Evolutionary conservation across 1,140 invertebrate species (phyloP).

Genomic region (Philopotamus ludificatus): DNA sequence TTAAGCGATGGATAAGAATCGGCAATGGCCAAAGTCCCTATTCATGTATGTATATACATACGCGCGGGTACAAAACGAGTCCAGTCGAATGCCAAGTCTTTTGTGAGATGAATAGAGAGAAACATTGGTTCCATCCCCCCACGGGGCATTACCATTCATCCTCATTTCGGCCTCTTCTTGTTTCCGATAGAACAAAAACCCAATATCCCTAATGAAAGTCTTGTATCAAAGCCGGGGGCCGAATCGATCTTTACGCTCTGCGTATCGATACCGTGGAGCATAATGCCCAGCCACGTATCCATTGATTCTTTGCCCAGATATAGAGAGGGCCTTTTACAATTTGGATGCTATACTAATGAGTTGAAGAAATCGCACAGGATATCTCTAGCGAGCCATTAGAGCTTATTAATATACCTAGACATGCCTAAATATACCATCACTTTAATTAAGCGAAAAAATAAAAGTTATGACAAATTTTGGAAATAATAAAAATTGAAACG

Average conservation of each 20-base stretch:
- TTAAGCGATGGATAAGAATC: conserved; percentile 32
- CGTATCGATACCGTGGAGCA: conserved; percentile 21
- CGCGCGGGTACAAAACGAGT: conserved; percentile 16
- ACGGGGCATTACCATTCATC: conserved; percentile 19
- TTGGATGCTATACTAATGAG: conserved; percentile 22
- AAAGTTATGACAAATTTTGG: no score
- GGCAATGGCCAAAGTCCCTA: conserved; percentile 17
- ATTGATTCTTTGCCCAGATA: conserved; percentile 23
- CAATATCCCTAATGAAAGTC: conserved; percentile 42
- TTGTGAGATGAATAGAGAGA: conserved; percentile 20
- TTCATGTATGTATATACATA: conserved; percentile 10
- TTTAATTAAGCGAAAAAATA: no score
- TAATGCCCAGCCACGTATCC: conserved; percentile 16
- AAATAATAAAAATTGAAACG: no score
- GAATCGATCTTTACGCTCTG: conserved; percentile 34
- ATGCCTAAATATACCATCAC: no score
- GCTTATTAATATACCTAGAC: no score
- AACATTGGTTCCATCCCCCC: conserved; percentile 16
- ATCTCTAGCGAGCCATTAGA: no score
- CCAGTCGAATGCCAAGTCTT: conserved; percentile 22
- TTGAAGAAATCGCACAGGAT: conserved; percentile 6
- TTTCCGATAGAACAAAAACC: conserved; percentile 41
- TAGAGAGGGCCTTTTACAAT: conserved; percentile 16
- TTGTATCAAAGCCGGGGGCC: conserved; percentile 27
- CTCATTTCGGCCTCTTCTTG: conserved; percentile 36